Percentiles rank a stretch among this genome's conserved stretches.
Evolutionary conservation across 2,113 vertebrate genomes (phyloP).

Genomic region (Aviceda subcristata): DNA sequence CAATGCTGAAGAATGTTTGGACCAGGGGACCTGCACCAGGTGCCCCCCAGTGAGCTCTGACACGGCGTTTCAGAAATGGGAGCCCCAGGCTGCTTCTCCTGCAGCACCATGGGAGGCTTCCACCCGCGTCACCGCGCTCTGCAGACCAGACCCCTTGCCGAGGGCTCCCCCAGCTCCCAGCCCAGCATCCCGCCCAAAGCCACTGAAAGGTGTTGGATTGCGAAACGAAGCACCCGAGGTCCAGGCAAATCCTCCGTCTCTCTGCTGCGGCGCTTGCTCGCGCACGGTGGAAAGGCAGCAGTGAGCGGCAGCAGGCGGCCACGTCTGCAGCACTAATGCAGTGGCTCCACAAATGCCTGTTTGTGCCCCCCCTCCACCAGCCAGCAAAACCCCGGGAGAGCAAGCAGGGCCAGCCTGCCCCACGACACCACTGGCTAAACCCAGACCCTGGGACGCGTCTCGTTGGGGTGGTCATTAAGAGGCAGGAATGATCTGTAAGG

Average conservation of each 20-base stretch:
- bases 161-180: background rate
- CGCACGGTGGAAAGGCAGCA: background rate
- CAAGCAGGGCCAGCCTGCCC: background rate
- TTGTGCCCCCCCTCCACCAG: background rate
- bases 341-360: background rate
- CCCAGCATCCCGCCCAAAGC: background rate
- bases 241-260: background rate
- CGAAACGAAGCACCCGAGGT: background rate
- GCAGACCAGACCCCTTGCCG: background rate
- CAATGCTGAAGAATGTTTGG: background rate
- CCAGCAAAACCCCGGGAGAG: background rate
- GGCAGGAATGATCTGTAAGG: background rate
- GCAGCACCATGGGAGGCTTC: background rate
- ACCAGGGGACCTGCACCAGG: background rate
- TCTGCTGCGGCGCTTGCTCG: fast-evolving
- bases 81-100: background rate
- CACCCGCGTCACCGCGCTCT: fast-evolving
- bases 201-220: background rate
- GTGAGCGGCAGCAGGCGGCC: background rate
- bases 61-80: background rate
- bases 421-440: fast-evolving
- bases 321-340: background rate
- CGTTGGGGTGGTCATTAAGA: background rate
- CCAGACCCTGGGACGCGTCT: background rate
- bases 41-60: background rate